Evolutionary conservation across 2,797 vertebrate genomes (phyloP).

Genomic region (Falco biarmicus): DNA sequence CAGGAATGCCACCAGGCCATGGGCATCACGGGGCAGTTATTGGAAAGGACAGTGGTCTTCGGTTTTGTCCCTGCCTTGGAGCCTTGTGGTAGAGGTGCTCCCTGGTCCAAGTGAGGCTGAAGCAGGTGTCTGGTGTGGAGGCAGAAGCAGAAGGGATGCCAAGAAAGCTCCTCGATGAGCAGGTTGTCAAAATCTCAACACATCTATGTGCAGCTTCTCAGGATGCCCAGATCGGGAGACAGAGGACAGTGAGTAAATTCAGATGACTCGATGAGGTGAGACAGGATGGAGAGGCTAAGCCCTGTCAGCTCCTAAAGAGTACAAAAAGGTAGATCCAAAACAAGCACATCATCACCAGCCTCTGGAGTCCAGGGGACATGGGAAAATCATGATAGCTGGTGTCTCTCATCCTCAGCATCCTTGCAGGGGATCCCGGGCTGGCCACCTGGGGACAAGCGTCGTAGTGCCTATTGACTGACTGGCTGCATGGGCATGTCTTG

Average conservation of each 20-base stretch:
- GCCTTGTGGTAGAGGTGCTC: neutral
- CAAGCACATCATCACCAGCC: conserved; percentile 30
- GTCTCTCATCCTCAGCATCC: neutral
- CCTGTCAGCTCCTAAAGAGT: conserved; percentile 25
- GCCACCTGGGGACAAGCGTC: neutral
- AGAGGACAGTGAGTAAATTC: neutral
- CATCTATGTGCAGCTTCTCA: neutral
- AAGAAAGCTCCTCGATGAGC: neutral
- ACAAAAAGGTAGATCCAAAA: conserved; percentile 51
- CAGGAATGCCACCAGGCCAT: neutral
- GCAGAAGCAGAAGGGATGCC: neutral
- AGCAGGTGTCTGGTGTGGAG: neutral
- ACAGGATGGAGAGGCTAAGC: conserved; percentile 50
- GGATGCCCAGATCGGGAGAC: neutral
- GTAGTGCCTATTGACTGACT: neutral
- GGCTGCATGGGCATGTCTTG: neutral
- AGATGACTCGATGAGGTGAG: conserved; percentile 36
- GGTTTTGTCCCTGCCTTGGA: neutral
- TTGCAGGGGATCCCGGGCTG: neutral
- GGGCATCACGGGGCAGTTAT: neutral
- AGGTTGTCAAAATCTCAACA: neutral
- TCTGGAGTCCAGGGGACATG: neutral
- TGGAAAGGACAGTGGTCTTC: neutral
- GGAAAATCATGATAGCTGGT: neutral
- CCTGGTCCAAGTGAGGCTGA: neutral